Evolutionary conservation across 1,140 invertebrate species (phyloP).

Genomic region (Meloidogyne floridensis): DNA sequence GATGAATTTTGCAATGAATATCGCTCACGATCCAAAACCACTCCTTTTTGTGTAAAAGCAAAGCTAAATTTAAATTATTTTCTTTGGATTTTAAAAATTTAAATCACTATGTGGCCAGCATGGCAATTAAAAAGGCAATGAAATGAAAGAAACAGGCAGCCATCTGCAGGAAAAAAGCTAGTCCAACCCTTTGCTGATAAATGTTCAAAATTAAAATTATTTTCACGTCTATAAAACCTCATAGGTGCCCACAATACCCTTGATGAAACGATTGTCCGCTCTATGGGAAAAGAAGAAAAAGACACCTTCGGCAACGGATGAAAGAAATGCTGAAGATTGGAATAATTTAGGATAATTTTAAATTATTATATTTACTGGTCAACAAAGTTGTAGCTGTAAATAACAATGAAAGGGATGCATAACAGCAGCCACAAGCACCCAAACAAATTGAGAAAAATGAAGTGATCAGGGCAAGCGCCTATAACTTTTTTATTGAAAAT

Average conservation of each 20-base stretch:
- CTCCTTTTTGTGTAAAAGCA: constrained; percentile 56
- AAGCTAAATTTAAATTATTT: constrained; percentile 34
- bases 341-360: neutral
- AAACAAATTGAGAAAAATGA: constrained; percentile 58
- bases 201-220: neutral
- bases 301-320: constrained; percentile 60
- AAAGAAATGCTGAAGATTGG: constrained; percentile 56
- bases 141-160: constrained; percentile 64
- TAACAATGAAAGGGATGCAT: constrained; percentile 57
- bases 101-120: constrained; percentile 57
- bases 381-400: constrained; percentile 60
- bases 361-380: constrained; percentile 48
- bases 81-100: neutral
- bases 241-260: constrained; percentile 65
- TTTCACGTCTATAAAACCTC: constrained; percentile 40
- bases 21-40: constrained; percentile 52
- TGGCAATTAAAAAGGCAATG: constrained; percentile 61
- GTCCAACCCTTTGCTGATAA: constrained; percentile 63
- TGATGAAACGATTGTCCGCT: constrained; percentile 65
- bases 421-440: constrained; percentile 62
- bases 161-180: constrained; percentile 65
- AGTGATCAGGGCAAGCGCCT: constrained; percentile 56
- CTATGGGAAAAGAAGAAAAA: constrained; percentile 66
- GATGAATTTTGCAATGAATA: constrained; percentile 58
- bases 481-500: neutral